Base-by-base conservation (phyloP, 2,797 vertebrate species). In the Micropoecilia bifurca region DNA sequence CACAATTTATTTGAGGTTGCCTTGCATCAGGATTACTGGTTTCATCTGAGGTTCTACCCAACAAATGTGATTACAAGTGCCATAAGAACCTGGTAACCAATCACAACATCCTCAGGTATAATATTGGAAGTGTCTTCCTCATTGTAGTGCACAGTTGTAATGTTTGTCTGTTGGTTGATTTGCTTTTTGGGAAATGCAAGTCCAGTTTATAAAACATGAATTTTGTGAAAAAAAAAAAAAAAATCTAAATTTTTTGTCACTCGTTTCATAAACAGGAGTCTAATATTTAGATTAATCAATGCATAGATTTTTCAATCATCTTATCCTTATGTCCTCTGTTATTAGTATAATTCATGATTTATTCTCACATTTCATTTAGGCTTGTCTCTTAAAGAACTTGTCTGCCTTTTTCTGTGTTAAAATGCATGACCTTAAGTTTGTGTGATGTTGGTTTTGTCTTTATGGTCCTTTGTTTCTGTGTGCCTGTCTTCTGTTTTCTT, bases 401-500 rank as follows among this genome's bases (percentile, higher is more conserved):
- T 73, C 75, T 50, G 33, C 50, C 68, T 39, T 80, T 22, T 63
- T 63, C 50, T 82, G 28, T 66, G 71, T 30, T 73, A 45, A 80
- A 48, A 53, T 45, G 39, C 13, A 45, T 74, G 41, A 25, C 61
- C 25, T 76, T 47, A n/a, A 12, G 22, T 72, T 41, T 76, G 33
- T 36, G 57, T 73, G 36, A 63, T 57, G 50, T 77, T 80, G 30
- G 5, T 78, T 76, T 76, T 79, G 59, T 76, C 53, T 76, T 77
- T 25, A 39, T 36, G 73, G 57, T 48, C 12, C 57, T 82, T 82
- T 85, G 25, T 79, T 59, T 78, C 80, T 75, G 47, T 53, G 66
- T 88, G 76, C 72, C 63, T 90, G 76, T 79, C 76, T 57, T 82
- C 83, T 71, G 33, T 81, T 89, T 89, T 80, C 72, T 87, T 84